Evolutionary conservation across 2,797 vertebrate species (phyloP).

Genomic region (Phrynocephalus guinanensis): DNA sequence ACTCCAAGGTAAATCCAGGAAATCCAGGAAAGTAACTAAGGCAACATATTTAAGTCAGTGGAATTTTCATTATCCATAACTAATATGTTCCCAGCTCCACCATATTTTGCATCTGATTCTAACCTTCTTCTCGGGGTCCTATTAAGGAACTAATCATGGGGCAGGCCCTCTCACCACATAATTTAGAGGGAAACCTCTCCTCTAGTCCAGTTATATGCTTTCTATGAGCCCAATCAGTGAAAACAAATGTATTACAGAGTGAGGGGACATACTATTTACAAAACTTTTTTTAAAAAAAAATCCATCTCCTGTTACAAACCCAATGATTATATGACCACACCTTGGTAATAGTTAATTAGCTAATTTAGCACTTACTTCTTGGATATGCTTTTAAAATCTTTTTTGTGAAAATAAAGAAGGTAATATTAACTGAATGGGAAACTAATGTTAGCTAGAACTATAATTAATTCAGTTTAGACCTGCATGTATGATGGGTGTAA

Average conservation of each 20-base stretch:
- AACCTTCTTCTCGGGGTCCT: no score
- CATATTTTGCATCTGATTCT: neutral
- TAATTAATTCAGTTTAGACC: conserved; percentile 65
- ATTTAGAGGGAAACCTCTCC: no score
- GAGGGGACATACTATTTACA: neutral
- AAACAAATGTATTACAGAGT: neutral
- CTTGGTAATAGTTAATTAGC: neutral
- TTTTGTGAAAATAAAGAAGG: neutral
- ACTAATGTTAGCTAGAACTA: conserved; percentile 6
- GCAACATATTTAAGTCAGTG: no score
- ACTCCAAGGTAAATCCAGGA: neutral
- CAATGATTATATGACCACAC: neutral
- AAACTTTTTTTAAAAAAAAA: neutral
- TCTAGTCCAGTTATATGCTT: no score
- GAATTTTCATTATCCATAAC: neutral
- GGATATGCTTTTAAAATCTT: neutral
- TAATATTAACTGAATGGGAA: neutral
- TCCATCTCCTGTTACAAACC: neutral
- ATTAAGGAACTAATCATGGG: no score
- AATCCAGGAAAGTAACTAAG: no score
- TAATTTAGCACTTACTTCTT: neutral
- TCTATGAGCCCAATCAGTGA: neutral
- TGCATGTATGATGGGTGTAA: conserved; percentile 59
- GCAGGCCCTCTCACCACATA: no score
- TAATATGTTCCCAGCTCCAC: neutral